Evolutionary conservation across 2,888 invertebrate species (phyloP).

Genomic region (Ptilodon capucinus): DNA sequence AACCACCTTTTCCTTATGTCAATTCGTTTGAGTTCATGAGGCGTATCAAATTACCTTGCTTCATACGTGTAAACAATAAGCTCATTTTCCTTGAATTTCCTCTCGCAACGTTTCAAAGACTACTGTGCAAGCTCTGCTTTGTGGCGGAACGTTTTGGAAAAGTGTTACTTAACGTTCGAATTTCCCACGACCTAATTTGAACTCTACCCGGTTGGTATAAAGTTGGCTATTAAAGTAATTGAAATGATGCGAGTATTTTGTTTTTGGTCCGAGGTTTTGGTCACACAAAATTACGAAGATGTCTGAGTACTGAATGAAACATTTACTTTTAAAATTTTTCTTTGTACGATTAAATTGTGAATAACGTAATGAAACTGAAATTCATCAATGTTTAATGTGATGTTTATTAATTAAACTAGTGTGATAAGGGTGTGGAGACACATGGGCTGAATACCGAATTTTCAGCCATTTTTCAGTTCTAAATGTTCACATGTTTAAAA

Average conservation of each 20-base stretch:
- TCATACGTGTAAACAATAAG: slow-evolving; percentile 29
- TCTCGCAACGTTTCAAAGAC: slow-evolving; percentile 37
- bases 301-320: slow-evolving; percentile 9
- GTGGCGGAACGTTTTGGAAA: slow-evolving; percentile 33
- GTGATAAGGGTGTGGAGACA: too few relatives aligned
- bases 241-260: slow-evolving; percentile 15
- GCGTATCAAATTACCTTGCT: slow-evolving; percentile 10
- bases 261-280: slow-evolving; percentile 40
- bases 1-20: neutral
- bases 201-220: slow-evolving; percentile 18
- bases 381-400: too few relatives aligned
- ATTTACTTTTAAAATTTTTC: too few relatives aligned
- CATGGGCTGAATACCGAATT: too few relatives aligned
- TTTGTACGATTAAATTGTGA: neutral
- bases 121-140: slow-evolving; percentile 31
- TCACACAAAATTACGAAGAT: slow-evolving; percentile 33
- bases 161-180: slow-evolving; percentile 14
- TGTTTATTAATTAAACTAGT: too few relatives aligned
- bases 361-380: too few relatives aligned
- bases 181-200: slow-evolving; percentile 11
- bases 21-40: neutral
- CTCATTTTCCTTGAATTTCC: slow-evolving; percentile 35
- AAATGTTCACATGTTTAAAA: too few relatives aligned
- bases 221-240: slow-evolving; percentile 3
- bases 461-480: too few relatives aligned